Conservation (phyloP, 2,797 vertebrate genomes). For the Rhyacichthys aspro region DNA sequence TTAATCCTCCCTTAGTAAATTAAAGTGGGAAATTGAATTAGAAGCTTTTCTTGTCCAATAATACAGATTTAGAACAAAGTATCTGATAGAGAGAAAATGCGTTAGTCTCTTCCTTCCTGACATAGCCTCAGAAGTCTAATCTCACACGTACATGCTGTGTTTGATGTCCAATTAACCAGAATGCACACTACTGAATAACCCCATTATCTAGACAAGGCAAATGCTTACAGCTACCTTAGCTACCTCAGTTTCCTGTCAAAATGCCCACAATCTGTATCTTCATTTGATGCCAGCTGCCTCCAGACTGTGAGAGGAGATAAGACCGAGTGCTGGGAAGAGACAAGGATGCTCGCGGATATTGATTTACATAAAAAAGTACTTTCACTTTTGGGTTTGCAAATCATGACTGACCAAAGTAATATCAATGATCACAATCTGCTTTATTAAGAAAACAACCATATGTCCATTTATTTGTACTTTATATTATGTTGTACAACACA, state of each 20-base stretch:
- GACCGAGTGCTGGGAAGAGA: conserved; percentile 4
- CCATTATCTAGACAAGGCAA: conserved; percentile 68
- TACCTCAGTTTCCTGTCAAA: conserved; percentile 64
- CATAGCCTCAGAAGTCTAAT: conserved; percentile 73
- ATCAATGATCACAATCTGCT: conserved; percentile 2
- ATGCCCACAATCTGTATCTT: conserved; percentile 60
- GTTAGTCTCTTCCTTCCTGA: conserved; percentile 61
- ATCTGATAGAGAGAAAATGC: conserved; percentile 69
- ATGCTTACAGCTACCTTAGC: conserved; percentile 59
- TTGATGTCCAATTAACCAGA: conserved; percentile 77
- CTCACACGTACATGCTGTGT: conserved; percentile 66
- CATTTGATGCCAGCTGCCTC: conserved; percentile 42
- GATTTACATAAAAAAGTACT: conserved; percentile 13
- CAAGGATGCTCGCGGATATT: conserved; percentile 19
- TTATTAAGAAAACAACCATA: background rate
- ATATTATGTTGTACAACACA: too few relatives aligned
- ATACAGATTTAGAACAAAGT: conserved; percentile 73
- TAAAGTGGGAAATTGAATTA: conserved; percentile 78
- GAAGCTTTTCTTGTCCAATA: conserved; percentile 72
- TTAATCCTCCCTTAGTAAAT: conserved; percentile 72
- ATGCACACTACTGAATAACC: conserved; percentile 71
- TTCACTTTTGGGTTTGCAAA: background rate
- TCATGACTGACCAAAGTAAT: background rate
- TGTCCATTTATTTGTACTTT: too few relatives aligned
- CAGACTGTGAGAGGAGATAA: conserved; percentile 36